Conservation (phyloP, 1,140 invertebrate genomes). For the Drosophila insularis region DNA sequence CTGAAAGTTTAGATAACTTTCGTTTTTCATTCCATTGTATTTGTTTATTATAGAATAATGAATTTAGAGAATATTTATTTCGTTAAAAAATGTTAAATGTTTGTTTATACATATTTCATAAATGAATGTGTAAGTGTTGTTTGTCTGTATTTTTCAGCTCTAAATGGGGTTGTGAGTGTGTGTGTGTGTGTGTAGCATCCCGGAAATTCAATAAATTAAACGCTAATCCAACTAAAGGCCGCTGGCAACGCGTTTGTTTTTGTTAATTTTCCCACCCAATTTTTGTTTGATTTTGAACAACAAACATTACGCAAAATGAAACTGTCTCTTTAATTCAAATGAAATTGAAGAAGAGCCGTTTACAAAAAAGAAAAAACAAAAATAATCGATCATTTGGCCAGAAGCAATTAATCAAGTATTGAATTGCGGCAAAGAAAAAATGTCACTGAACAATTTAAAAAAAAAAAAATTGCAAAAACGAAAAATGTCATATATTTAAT, state of each 20-base stretch:
- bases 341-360: not conserved
- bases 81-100: not conserved
- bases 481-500: not conserved
- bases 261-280: not conserved
- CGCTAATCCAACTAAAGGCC: not conserved
- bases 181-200: not conserved
- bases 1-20: not conserved
- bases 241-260: not conserved
- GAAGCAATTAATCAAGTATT: conserved; percentile 8
- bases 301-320: not conserved
- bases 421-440: not conserved
- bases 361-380: not conserved
- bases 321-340: not conserved
- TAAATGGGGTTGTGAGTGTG: not conserved
- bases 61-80: not conserved
- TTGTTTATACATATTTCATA: not conserved
- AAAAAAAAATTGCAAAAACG: not conserved
- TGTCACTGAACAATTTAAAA: conserved; percentile 1
- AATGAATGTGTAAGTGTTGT: not conserved
- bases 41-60: not conserved
- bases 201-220: not conserved
- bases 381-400: conserved; percentile 3
- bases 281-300: not conserved
- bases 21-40: not conserved
- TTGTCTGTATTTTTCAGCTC: not conserved